Evolutionary conservation across 1,140 invertebrate genomes (phyloP).

Genomic region (Caenorhabditis brenneri): DNA sequence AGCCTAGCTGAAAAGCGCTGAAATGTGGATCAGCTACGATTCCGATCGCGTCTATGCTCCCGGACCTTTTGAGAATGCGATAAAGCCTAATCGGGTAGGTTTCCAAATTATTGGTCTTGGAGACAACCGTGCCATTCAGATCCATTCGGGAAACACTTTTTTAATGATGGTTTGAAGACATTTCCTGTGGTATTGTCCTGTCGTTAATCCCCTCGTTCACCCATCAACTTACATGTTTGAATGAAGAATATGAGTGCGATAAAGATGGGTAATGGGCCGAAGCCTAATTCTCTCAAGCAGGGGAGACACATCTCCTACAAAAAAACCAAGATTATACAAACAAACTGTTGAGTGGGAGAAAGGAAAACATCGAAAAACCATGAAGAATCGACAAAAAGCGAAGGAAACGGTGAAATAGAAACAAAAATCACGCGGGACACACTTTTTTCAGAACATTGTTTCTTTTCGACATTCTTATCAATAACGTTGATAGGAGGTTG

Average conservation of each 20-base stretch:
- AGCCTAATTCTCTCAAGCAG: slow-evolving; percentile 56
- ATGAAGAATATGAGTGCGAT: slow-evolving; percentile 64
- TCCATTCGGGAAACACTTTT: too few relatives aligned
- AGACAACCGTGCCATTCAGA: too few relatives aligned
- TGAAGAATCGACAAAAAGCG: background rate
- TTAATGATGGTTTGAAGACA: too few relatives aligned
- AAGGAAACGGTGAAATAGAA: background rate
- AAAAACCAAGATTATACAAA: background rate
- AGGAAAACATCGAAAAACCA: background rate
- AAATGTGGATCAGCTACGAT: too few relatives aligned
- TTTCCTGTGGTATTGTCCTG: too few relatives aligned
- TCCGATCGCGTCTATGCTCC: too few relatives aligned
- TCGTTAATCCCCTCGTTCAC: too few relatives aligned
- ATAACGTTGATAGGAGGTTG: background rate
- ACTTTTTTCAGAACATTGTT: background rate
- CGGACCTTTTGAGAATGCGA: too few relatives aligned
- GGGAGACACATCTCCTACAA: background rate
- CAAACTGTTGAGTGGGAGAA: background rate
- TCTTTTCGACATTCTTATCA: background rate
- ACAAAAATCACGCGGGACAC: background rate
- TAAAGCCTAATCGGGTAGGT: too few relatives aligned
- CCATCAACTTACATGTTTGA: slow-evolving; percentile 61
- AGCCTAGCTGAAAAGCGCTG: too few relatives aligned
- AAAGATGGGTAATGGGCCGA: slow-evolving; percentile 67
- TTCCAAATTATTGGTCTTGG: too few relatives aligned